Evolutionary conservation across 2,888 invertebrate genomes (phyloP).

Genomic region (Orthosia incerta): DNA sequence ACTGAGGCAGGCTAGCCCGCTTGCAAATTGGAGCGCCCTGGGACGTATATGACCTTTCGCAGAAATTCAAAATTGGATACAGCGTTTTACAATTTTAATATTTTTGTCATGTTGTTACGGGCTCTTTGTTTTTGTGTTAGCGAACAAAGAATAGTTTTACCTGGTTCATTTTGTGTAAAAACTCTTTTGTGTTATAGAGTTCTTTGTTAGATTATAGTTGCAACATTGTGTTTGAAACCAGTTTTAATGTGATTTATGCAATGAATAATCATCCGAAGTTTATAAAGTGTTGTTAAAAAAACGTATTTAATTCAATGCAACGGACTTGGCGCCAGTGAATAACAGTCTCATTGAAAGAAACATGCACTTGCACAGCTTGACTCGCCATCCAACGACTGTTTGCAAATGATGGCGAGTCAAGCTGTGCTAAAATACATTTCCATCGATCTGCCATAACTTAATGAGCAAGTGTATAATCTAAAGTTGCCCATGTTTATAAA

Average conservation of each 20-base stretch:
- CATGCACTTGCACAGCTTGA: not conserved
- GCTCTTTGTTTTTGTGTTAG: conserved; percentile 41
- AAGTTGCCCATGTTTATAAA: not conserved
- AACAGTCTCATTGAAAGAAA: not conserved
- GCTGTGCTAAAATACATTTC: no score
- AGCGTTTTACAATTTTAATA: conserved; percentile 50
- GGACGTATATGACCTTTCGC: conserved; percentile 77
- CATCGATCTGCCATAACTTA: not conserved
- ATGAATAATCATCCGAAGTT: not conserved
- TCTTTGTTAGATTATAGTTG: conserved; percentile 26
- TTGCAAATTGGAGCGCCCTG: conserved; percentile 72
- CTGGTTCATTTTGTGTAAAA: conserved; percentile 28
- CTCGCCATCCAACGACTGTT: no score
- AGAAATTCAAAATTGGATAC: conserved; percentile 64
- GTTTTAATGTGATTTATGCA: conserved; percentile 1
- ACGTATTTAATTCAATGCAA: not conserved
- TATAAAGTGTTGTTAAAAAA: not conserved
- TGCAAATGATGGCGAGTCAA: no score
- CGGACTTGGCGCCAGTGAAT: not conserved
- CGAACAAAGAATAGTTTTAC: conserved; percentile 42
- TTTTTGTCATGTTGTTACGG: conserved; percentile 33
- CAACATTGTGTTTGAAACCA: not conserved
- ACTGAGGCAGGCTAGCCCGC: conserved; percentile 68
- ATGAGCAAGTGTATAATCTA: no score
- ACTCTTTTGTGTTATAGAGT: conserved; percentile 30